phyloP scores from a whole-genome alignment of 2,888 invertebrate genomes.

The Podabrus alpinus region DNA sequence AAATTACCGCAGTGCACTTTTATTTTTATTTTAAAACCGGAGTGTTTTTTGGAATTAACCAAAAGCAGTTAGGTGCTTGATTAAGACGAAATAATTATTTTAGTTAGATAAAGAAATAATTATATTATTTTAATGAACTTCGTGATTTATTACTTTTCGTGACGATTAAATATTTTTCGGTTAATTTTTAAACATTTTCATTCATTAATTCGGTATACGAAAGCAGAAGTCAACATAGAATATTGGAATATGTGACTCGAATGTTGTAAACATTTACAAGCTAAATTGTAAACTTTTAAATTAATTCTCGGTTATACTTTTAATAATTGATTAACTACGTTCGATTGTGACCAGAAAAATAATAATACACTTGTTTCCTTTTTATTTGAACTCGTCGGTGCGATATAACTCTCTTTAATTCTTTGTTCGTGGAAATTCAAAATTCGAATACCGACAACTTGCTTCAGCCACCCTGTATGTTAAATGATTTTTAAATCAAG shows the following conservation, averaged over 20 bases:
- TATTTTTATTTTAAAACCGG: background rate
- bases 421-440: background rate
- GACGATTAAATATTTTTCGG: background rate
- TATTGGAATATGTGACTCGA: slow-evolving; percentile 12
- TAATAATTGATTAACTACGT: background rate
- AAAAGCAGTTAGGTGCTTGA: background rate
- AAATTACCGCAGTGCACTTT: background rate
- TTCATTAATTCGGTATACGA: background rate
- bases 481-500: too few species aligned
- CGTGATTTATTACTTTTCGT: background rate
- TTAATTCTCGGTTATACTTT: background rate
- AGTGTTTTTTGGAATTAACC: slow-evolving; percentile 7
- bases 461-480: background rate
- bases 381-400: background rate
- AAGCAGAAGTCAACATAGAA: slow-evolving; percentile 3
- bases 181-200: background rate
- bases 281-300: background rate
- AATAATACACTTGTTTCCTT: background rate
- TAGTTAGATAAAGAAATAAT: background rate
- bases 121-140: background rate
- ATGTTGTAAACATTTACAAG: background rate
- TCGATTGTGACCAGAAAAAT: background rate
- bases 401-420: background rate
- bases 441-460: background rate
- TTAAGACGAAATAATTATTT: background rate